A percentile compares a stretch with the other conserved stretches of the same genome.
phyloP scores from a whole-genome alignment of 2,888 invertebrate genomes.

The Gonocerus acuteangulatus region DNA sequence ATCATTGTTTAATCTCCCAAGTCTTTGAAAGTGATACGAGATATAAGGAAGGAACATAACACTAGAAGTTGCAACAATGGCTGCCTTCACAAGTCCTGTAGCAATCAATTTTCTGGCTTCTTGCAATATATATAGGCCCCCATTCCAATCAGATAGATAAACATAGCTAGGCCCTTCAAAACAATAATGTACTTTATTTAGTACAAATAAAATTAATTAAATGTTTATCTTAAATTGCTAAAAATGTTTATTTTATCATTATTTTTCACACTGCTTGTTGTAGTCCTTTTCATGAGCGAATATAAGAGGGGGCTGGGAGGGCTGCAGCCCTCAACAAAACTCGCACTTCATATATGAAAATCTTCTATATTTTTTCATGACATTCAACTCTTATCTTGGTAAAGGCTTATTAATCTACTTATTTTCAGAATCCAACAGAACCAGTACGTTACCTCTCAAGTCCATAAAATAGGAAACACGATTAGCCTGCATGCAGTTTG shows the following conservation, averaged over 20 bases:
- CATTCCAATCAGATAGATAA: slow-evolving; percentile 59
- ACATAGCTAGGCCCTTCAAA: slow-evolving; percentile 49
- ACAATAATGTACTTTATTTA: not conserved
- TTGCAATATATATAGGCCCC: slow-evolving; percentile 53
- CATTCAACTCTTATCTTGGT: too few relatives aligned
- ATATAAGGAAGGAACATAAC: slow-evolving; percentile 53
- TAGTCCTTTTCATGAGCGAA: not conserved
- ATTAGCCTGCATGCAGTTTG: slow-evolving; percentile 51
- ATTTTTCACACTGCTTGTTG: not conserved
- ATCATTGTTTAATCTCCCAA: slow-evolving; percentile 54
- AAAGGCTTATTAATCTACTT: too few relatives aligned
- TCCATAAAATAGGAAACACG: slow-evolving; percentile 53
- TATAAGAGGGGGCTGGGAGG: not conserved
- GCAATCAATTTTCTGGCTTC: slow-evolving; percentile 45
- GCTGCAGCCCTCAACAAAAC: too few relatives aligned
- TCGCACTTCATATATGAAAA: too few relatives aligned
- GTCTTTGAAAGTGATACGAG: slow-evolving; percentile 53
- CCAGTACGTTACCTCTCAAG: slow-evolving; percentile 44
- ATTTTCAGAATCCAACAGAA: too few relatives aligned
- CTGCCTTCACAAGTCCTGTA: slow-evolving; percentile 47
- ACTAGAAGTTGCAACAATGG: slow-evolving; percentile 51
- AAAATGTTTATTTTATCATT: not conserved
- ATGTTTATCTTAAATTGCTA: not conserved
- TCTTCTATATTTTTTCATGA: too few relatives aligned
- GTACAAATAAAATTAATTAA: not conserved